These are phyloP conservation scores for Gastrophryne carolinensis DNA, from an alignment of 2,797 vertebrate genomes.

Conservation along the genomic window DNA sequence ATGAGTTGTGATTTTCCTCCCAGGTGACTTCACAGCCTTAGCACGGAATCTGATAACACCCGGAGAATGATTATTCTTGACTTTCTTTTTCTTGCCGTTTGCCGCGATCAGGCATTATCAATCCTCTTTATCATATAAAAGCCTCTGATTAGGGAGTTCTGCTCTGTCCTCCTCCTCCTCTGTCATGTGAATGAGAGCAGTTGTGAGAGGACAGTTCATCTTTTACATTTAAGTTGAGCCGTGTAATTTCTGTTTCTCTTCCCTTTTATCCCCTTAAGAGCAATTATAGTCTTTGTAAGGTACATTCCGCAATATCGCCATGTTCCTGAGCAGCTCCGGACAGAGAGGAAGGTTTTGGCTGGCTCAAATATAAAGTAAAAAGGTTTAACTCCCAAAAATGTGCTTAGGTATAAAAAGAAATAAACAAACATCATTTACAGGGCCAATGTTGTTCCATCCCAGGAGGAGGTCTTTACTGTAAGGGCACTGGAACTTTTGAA, in stretches of 20 bases:
- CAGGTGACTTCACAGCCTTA: too few species aligned
- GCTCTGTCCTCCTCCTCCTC: constrained; percentile 27
- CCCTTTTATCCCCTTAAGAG: constrained; percentile 32
- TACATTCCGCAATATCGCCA: constrained; percentile 31
- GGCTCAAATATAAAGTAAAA: constrained; percentile 12
- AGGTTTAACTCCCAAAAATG: too few species aligned
- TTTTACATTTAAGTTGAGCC: constrained; percentile 26
- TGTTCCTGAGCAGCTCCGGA: constrained; percentile 10
- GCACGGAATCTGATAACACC: too few species aligned
- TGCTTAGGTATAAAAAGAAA: too few species aligned
- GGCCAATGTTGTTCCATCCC: too few species aligned
- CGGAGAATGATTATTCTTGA: background rate
- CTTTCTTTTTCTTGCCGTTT: background rate
- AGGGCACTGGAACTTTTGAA: too few species aligned
- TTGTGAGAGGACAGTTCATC: constrained; percentile 16
- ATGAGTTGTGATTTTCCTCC: too few species aligned
- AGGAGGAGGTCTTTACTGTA: too few species aligned
- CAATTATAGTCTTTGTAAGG: constrained; percentile 33
- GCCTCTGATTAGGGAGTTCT: constrained; percentile 7
- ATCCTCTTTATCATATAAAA: constrained; percentile 21
- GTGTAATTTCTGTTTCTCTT: constrained; percentile 43
- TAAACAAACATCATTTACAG: too few species aligned
- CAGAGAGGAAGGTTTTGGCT: constrained; percentile 20
- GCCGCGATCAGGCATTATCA: constrained; percentile 7
- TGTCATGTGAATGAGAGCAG: constrained; percentile 16